Conservation (phyloP, 92 coral and sea anemone genomes). For the Phymanthus crucifer region DNA sequence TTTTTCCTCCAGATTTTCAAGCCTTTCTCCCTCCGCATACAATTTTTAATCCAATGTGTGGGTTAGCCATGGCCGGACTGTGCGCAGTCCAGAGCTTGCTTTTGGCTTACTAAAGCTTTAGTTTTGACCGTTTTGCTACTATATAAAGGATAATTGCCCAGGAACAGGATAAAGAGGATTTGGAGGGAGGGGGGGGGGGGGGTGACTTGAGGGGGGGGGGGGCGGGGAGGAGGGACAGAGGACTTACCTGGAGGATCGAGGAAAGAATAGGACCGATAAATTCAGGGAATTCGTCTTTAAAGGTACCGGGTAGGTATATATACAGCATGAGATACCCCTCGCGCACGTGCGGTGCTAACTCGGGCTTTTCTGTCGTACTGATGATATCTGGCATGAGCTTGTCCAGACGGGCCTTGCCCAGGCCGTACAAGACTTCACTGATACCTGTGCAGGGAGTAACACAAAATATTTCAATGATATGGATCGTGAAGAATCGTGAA, state of each 20-base stretch:
- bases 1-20: too few species aligned
- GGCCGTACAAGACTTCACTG: conserved; percentile 90
- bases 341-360: conserved; percentile 87
- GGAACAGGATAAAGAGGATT: not conserved
- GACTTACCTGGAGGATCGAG: conserved; percentile 86
- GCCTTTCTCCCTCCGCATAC: too few species aligned
- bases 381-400: conserved; percentile 96
- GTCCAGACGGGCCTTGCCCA: conserved; percentile 81
- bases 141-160: not conserved
- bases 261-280: conserved; percentile 89
- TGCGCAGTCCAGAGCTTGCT: too few species aligned
- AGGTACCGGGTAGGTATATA: conserved; percentile 87
- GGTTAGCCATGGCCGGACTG: too few species aligned
- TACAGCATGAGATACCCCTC: conserved; percentile 97
- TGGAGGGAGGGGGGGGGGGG: not conserved
- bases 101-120: too few species aligned
- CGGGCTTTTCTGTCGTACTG: conserved; percentile 80
- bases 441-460: conserved; percentile 58
- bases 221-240: not conserved
- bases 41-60: too few species aligned
- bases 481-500: not conserved
- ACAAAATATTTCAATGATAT: not conserved
- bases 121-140: too few species aligned
- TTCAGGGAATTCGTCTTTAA: conserved; percentile 81
- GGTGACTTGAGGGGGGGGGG: not conserved